Evolutionary conservation across 35 echinoderm and acorn worm species (phyloP).

Genomic region (Hemicentrotus pulcherrimus): DNA sequence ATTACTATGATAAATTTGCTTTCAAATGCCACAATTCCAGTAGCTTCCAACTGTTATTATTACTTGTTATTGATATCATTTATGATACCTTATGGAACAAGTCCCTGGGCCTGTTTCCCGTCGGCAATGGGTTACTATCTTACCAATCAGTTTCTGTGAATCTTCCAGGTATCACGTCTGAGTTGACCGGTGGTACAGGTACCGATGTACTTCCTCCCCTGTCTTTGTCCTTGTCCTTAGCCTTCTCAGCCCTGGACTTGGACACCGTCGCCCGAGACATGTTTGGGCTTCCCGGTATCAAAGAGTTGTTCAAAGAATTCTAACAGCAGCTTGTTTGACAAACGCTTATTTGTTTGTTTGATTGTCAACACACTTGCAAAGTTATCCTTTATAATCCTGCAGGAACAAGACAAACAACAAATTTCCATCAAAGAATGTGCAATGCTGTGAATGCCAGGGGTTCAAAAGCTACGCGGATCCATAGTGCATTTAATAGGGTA

Average conservation of each 20-base stretch:
- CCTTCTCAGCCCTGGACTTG: slow-evolving; percentile 94
- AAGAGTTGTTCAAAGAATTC: neutral
- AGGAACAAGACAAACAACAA: neutral
- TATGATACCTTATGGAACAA: too few relatives aligned
- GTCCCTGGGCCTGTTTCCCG: too few relatives aligned
- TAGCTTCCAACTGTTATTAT: too few relatives aligned
- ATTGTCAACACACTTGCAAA: neutral
- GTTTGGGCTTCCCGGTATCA: slow-evolving; percentile 26
- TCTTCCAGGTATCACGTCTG: slow-evolving; percentile 85
- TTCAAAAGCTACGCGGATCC: too few relatives aligned
- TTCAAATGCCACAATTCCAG: too few relatives aligned
- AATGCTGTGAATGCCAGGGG: too few relatives aligned
- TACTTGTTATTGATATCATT: too few relatives aligned
- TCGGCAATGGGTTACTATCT: neutral
- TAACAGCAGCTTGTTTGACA: neutral
- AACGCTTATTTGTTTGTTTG: neutral
- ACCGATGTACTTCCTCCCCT: slow-evolving; percentile 80
- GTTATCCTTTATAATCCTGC: neutral
- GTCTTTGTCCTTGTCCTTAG: slow-evolving; percentile 92
- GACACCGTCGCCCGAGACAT: slow-evolving; percentile 90
- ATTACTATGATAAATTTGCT: too few relatives aligned
- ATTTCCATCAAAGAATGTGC: too few relatives aligned
- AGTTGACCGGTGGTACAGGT: slow-evolving; percentile 80
- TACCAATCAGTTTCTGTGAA: slow-evolving; percentile 98
- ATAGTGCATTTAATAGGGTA: too few relatives aligned